Evolutionary conservation across 2,797 vertebrate species (phyloP).

Genomic region (Enteromius afrohamiltoni): DNA sequence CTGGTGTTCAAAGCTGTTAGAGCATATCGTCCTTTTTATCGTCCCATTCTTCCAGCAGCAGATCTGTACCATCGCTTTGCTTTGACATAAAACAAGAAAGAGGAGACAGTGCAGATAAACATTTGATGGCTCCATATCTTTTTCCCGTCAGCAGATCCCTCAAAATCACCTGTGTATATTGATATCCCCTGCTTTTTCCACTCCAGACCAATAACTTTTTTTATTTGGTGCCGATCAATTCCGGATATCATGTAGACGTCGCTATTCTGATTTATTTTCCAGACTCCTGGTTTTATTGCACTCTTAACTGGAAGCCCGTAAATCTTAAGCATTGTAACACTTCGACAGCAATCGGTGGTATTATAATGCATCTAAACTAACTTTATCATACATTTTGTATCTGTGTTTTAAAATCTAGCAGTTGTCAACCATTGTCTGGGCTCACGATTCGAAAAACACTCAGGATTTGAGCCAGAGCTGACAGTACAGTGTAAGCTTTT

Average conservation of each 20-base stretch:
- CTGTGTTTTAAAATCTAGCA: conserved; percentile 16
- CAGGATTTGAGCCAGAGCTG: conserved; percentile 1
- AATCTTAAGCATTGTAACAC: conserved; percentile 5
- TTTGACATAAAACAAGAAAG: conserved; percentile 56
- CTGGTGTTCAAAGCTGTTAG: conserved; percentile 47
- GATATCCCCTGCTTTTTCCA: conserved; percentile 1
- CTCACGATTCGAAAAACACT: conserved; percentile 6
- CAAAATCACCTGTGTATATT: conserved; percentile 1
- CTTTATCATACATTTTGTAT: neutral
- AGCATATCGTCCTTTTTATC: conserved; percentile 37
- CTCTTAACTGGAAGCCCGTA: neutral
- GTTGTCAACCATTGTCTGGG: conserved; percentile 8
- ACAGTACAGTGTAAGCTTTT: conserved; percentile 15
- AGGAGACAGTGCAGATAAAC: conserved; percentile 27
- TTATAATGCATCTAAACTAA: neutral
- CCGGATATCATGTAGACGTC: neutral
- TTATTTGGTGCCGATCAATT: conserved; percentile 11
- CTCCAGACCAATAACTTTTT: neutral
- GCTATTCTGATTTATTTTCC: conserved; percentile 25
- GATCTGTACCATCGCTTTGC: conserved; percentile 31
- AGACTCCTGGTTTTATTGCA: conserved; percentile 4
- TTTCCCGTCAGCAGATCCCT: neutral
- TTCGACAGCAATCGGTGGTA: neutral
- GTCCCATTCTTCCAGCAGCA: conserved; percentile 38
- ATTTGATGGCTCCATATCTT: conserved; percentile 44